phyloP scores from a whole-genome alignment of 2,888 invertebrate species.

The Acronicta psi region DNA sequence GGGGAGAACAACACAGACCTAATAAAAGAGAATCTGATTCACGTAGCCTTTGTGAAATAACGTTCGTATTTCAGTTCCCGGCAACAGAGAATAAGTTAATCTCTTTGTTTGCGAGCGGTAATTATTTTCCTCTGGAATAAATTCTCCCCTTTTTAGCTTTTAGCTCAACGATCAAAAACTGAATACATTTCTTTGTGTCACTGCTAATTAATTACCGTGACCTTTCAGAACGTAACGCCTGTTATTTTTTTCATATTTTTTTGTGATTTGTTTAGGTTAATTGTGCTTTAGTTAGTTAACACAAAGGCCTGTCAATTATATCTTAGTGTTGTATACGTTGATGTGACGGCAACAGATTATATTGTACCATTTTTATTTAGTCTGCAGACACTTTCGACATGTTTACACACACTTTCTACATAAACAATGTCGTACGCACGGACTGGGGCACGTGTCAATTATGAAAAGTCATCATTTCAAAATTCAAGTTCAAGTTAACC shows the following conservation, averaged over 20 bases:
- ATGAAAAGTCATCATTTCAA: no score
- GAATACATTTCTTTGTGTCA: constrained; percentile 60
- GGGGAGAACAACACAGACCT: constrained; percentile 57
- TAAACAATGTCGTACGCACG: no score
- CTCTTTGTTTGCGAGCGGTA: constrained; percentile 65
- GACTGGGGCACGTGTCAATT: no score
- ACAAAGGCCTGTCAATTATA: constrained; percentile 28
- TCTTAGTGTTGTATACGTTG: constrained; percentile 4
- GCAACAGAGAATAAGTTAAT: constrained; percentile 64
- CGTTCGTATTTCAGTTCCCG: constrained; percentile 64
- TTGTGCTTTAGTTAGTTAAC: constrained; percentile 17
- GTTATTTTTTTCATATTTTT: constrained; percentile 34
- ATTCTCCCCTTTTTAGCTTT: constrained; percentile 61
- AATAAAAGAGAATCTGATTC: constrained; percentile 68
- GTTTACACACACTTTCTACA: no score
- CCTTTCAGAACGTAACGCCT: constrained; percentile 37
- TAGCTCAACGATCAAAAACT: constrained; percentile 59
- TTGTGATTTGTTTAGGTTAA: constrained; percentile 46
- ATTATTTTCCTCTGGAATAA: constrained; percentile 63
- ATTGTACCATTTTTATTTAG: neutral
- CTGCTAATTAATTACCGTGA: constrained; percentile 54
- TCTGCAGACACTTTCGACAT: neutral
- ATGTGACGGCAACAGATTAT: neutral
- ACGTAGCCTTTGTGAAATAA: constrained; percentile 64
- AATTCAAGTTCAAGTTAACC: no score